A percentile compares a stretch with the other conserved stretches of the same genome.
phyloP scores from a whole-genome alignment of 2,113 vertebrate genomes.

The Oncorhynchus gorbuscha region DNA sequence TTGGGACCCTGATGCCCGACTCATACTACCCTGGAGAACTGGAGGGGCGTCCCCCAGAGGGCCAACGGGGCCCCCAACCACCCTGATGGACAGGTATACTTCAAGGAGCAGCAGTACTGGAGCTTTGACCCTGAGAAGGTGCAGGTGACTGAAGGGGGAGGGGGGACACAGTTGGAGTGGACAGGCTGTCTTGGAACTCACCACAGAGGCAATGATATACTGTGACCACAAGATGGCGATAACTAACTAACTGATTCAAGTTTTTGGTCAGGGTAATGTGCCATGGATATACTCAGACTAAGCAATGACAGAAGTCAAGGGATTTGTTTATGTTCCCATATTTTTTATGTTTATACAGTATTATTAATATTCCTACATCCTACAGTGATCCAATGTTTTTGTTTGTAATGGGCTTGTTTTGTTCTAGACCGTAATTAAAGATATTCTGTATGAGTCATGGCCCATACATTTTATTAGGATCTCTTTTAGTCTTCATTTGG shows the following conservation, averaged over 20 bases:
- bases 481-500: too few species aligned
- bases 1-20: slow-evolving; percentile 64
- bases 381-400: background rate
- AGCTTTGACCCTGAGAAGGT: slow-evolving; percentile 70
- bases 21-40: slow-evolving; percentile 84
- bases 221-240: slow-evolving; percentile 28
- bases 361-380: background rate
- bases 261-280: background rate
- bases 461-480: background rate
- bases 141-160: slow-evolving; percentile 69
- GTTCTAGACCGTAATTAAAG: background rate
- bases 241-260: background rate
- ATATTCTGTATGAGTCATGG: background rate
- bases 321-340: background rate
- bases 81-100: slow-evolving; percentile 64
- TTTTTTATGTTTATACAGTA: slow-evolving; percentile 7
- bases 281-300: background rate
- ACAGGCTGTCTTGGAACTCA: slow-evolving; percentile 72
- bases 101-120: slow-evolving; percentile 80
- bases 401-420: background rate
- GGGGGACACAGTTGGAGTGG: slow-evolving; percentile 78
- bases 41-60: slow-evolving; percentile 72
- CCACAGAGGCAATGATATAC: slow-evolving; percentile 11
- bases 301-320: background rate
- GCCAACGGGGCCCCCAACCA: slow-evolving; percentile 66